Evolutionary conservation across 2,113 vertebrate genomes (phyloP).

Genomic region (Dicaeum eximium): DNA sequence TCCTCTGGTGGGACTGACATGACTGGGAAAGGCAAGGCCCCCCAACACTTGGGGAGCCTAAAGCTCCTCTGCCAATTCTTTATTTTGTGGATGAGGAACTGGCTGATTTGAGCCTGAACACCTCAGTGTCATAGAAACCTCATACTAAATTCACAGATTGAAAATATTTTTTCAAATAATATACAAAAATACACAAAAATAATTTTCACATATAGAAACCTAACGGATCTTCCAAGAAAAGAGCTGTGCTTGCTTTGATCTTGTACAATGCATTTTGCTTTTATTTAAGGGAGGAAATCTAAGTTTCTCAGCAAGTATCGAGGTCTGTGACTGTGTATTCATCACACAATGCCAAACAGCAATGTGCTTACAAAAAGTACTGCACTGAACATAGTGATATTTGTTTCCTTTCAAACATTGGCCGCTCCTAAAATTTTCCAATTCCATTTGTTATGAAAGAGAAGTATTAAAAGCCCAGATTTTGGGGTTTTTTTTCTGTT

Average conservation of each 20-base stretch:
- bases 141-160: not conserved
- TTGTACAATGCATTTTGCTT: not conserved
- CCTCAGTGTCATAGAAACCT: not conserved
- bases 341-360: not conserved
- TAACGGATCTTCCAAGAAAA: not conserved
- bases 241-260: not conserved
- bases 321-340: not conserved
- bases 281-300: not conserved
- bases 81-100: not conserved
- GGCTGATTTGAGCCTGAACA: not conserved
- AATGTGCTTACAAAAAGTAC: not conserved
- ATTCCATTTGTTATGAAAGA: conserved; percentile 43
- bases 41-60: not conserved
- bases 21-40: not conserved
- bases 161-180: not conserved
- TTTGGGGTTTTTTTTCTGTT: not conserved
- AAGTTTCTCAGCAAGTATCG: not conserved
- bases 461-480: conserved; percentile 45
- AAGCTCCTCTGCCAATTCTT: not conserved
- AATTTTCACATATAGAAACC: not conserved
- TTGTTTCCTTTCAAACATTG: conserved; percentile 26
- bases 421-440: conserved; percentile 44
- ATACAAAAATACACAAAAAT: not conserved
- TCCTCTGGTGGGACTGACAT: not conserved
- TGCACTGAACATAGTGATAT: not conserved